Conservation (phyloP, 2,888 invertebrate species). For the Polymixis flavicincta region DNA sequence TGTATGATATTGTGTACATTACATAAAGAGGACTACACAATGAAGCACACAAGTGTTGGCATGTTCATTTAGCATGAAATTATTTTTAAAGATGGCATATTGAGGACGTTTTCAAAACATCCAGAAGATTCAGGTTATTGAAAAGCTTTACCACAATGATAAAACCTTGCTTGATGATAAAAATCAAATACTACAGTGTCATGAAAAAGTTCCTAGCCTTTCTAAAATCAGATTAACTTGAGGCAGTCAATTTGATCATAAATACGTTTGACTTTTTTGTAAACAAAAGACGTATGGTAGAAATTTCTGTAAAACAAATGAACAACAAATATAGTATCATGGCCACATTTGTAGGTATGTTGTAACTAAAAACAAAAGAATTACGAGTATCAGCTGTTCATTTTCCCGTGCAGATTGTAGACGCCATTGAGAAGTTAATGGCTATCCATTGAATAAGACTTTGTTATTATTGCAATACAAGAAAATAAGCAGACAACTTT, state of each 20-base stretch:
- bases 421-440: constrained; percentile 47
- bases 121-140: not conserved
- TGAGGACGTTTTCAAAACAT: too few relatives aligned
- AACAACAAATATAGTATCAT: constrained; percentile 8
- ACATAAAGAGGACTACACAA: not conserved
- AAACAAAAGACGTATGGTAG: not conserved
- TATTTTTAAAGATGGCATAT: not conserved
- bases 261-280: not conserved
- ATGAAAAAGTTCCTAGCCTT: not conserved
- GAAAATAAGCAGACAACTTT: constrained; percentile 35
- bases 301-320: constrained; percentile 6
- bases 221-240: not conserved
- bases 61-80: not conserved
- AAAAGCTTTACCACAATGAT: not conserved
- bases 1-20: not conserved
- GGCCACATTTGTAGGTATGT: constrained; percentile 62
- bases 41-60: not conserved
- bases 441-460: constrained; percentile 47
- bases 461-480: constrained; percentile 36
- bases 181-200: not conserved
- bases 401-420: constrained; percentile 59
- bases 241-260: not conserved
- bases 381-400: constrained; percentile 62
- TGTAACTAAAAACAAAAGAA: constrained; percentile 44
- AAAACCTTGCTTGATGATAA: not conserved